phyloP scores from a whole-genome alignment of 2,888 invertebrate genomes.

The Pachliopta kotzebuea region DNA sequence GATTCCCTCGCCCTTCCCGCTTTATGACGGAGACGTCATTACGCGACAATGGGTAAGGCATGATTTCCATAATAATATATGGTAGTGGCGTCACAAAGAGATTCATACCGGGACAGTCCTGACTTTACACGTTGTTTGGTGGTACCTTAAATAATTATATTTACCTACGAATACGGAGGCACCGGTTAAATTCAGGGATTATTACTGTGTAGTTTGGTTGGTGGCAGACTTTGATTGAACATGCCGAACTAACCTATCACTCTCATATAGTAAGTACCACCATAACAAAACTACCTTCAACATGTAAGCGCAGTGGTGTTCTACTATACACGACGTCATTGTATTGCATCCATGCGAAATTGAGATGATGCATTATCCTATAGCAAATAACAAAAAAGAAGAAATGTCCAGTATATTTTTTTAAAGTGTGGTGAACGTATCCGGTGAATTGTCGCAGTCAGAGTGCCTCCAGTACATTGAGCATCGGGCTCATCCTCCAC shows the following conservation, averaged over 20 bases:
- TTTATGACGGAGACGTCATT: slow-evolving; percentile 23
- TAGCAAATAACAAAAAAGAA: not conserved
- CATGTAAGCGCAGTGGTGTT: too few species aligned
- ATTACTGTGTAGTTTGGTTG: too few species aligned
- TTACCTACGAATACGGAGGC: too few species aligned
- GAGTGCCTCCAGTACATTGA: slow-evolving; percentile 22
- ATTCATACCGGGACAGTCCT: slow-evolving; percentile 8
- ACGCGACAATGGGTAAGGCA: slow-evolving; percentile 26
- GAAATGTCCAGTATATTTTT: not conserved
- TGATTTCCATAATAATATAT: slow-evolving; percentile 27
- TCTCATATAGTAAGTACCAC: too few species aligned
- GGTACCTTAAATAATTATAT: not conserved
- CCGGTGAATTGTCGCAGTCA: slow-evolving; percentile 4
- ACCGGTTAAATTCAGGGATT: too few species aligned
- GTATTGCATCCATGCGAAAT: too few species aligned
- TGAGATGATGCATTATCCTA: too few species aligned
- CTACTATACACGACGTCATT: too few species aligned
- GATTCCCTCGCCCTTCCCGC: slow-evolving; percentile 11
- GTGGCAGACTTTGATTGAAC: too few species aligned
- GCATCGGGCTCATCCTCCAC: slow-evolving; percentile 34
- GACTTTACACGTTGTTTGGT: slow-evolving; percentile 1
- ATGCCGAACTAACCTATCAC: too few species aligned
- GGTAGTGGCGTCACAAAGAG: slow-evolving; percentile 3
- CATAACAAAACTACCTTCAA: too few species aligned
- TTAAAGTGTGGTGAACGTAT: slow-evolving; percentile 2